Base-by-base conservation (phyloP, 2,888 invertebrate species). In the Peribatodes rhomboidaria region DNA sequence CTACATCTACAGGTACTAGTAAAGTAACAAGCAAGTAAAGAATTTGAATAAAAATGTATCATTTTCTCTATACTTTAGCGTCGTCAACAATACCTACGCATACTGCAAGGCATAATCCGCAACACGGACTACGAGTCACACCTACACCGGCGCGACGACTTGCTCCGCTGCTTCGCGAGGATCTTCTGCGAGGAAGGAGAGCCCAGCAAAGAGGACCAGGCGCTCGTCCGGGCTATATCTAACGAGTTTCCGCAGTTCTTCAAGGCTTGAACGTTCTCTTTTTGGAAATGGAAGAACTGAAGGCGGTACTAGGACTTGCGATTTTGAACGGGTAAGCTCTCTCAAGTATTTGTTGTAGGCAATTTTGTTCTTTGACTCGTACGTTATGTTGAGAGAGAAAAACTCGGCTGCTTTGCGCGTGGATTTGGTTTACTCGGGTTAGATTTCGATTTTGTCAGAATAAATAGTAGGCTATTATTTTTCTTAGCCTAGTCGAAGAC, bases 131-230 rank as follows among this genome's bases (percentile, higher is more conserved):
- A 98, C 82, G 95, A 95, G 1, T 95, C 97, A 35, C 97, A 98
- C 84, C 92, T 95, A 67, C 98, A 98, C 86, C 95, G 97, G 13
- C 94, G 95, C 56, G 96, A 97, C 66, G 98, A 98, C 85, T 92
- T 98, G 52, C 94, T 97, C 69, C 96, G 97, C 79, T 97, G 97
- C 81, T 97, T 98, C 84, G 97, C 97, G 33, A 94, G 97, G 53
- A 98, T 98, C 83, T 97, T 97, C 87, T 97, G 97, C 83, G 97
- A 97, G 83, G 97, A 98, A 81, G 95, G 95, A 3, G 95, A 95
- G 27, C 93, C 94, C 75, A 97, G 97, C 82, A 94, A 95, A 69
- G 94, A 94, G 18, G 97, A 97, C 89, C 97, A 97, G 80, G 94
- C 95, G 68, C 91, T 97, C 49, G 97, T 97, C 13, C 94, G 96